Evolutionary conservation across 2,888 invertebrate genomes (phyloP), one percentile per base, ranked within the genome.

Genomic region (Drosophila nr. medialis): DNA sequence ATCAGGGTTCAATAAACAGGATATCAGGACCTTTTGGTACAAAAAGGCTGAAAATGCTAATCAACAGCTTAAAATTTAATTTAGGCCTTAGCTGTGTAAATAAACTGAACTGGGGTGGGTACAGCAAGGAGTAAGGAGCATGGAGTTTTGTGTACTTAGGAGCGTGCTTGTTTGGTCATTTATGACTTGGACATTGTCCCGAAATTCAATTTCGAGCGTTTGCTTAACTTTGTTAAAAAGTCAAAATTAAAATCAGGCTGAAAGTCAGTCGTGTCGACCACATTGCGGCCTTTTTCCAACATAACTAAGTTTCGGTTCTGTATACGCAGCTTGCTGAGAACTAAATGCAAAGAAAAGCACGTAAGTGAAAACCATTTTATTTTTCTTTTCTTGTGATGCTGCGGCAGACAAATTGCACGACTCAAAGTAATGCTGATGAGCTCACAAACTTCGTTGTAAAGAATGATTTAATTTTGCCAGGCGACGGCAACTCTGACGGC

Each of bases 31-130:
- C 50, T 53, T 60, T 61, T 10, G 38, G 27, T 2, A 27, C 49
- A 32, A 45, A 49, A 53, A 65, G 75, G 56, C 81, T 66, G 63
- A 63, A 86, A 89, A 90, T 86, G 90, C 82, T 90, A 86, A 90
- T 89, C 80, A 86, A 86, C 86, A 90, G 86, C 86, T 90, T 86
- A 90, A 86, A 90, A 89, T 89, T 90, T 85, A 87, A 86, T 86
- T 86, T 86, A 64, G 74, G 82, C 87, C 63, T 81, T 72, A 72
- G 89, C 86, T 74, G 50, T 77, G 86, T 73, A 90, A 90, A 90
- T 83, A 85, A 87, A 72, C 64, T 49, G 32, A 63, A 24, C 32
- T 21, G 29, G 32, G 61, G 29, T 15, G 49, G 8, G 38, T n/a
- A 24, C 15, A 30, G 3, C 38, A 40, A 29, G n/a, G 11, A 8